Evolutionary conservation across 2,113 vertebrate species (phyloP).

Genomic region (Cariama cristata): DNA sequence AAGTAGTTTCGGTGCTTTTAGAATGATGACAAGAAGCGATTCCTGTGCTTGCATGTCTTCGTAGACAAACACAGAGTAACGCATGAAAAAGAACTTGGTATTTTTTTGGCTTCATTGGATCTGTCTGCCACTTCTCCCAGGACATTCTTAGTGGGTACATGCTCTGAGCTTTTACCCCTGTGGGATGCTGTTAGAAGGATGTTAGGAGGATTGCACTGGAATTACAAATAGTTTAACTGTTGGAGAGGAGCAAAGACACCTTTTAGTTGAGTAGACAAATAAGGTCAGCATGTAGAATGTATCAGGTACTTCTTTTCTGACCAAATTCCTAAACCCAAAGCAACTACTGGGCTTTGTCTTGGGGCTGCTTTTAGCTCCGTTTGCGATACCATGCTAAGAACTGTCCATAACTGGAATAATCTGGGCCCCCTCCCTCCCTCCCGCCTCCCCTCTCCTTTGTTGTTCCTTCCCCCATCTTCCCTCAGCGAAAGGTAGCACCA

Average conservation of each 20-base stretch:
- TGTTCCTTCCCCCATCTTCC: not conserved
- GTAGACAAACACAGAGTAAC: not conserved
- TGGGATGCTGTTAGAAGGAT: not conserved
- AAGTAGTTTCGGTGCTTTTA: not conserved
- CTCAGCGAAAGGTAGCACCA: slow-evolving; percentile 60
- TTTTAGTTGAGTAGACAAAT: not conserved
- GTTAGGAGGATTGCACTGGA: not conserved
- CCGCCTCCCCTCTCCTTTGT: not conserved
- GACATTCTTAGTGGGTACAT: not conserved
- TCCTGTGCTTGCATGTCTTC: not conserved
- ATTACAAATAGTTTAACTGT: not conserved
- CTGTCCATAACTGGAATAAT: not conserved
- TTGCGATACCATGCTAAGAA: slow-evolving; percentile 13
- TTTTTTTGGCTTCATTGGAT: not conserved
- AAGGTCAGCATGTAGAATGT: not conserved
- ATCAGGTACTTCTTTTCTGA: not conserved
- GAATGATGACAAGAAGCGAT: not conserved
- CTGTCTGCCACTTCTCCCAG: not conserved
- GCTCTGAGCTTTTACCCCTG: not conserved
- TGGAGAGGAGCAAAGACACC: not conserved
- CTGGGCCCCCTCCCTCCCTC: not conserved
- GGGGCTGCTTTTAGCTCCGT: not conserved
- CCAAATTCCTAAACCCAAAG: not conserved
- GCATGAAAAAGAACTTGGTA: not conserved
- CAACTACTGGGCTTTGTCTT: not conserved